Evolutionary conservation across 1,140 invertebrate species (phyloP).

Genomic region (Chelonus insularis): DNA sequence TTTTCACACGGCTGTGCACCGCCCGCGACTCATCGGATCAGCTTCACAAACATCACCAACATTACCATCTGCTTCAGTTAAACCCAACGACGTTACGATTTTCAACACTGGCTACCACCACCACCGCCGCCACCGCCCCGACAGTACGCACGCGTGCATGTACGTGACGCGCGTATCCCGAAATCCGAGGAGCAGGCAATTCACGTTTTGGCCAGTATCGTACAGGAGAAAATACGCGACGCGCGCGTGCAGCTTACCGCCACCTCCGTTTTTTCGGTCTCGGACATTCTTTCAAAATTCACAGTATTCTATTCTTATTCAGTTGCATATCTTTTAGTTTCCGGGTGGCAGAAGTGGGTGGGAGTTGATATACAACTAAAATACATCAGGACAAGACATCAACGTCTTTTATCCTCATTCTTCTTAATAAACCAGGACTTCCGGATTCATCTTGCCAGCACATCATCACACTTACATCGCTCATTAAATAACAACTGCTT

Average conservation of each 20-base stretch:
- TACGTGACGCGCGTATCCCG: slow-evolving; percentile 21
- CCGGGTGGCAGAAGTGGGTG: background rate
- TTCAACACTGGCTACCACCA: slow-evolving; percentile 26
- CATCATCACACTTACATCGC: no score
- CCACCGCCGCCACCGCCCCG: slow-evolving; percentile 33
- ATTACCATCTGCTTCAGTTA: no score
- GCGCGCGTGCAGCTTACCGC: slow-evolving; percentile 3
- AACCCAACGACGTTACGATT: slow-evolving; percentile 1
- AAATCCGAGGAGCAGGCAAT: slow-evolving; percentile 18
- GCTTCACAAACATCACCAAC: no score
- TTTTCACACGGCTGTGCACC: slow-evolving; percentile 27
- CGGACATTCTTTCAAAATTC: slow-evolving; percentile 30
- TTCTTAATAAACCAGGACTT: no score
- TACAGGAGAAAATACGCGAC: slow-evolving; percentile 22
- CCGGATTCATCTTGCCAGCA: no score
- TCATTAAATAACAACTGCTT: background rate
- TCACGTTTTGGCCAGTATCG: slow-evolving; percentile 21
- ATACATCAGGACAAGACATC: background rate
- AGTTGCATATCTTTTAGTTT: slow-evolving; percentile 13
- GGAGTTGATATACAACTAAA: background rate
- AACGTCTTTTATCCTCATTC: background rate
- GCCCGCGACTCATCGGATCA: no score
- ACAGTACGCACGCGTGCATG: slow-evolving; percentile 33
- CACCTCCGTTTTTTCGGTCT: slow-evolving; percentile 19
- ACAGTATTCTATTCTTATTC: background rate